These are phyloP conservation scores for Orthonevra nobilis DNA, from an alignment of 2,888 invertebrate genomes.

Conservation along the genomic window DNA sequence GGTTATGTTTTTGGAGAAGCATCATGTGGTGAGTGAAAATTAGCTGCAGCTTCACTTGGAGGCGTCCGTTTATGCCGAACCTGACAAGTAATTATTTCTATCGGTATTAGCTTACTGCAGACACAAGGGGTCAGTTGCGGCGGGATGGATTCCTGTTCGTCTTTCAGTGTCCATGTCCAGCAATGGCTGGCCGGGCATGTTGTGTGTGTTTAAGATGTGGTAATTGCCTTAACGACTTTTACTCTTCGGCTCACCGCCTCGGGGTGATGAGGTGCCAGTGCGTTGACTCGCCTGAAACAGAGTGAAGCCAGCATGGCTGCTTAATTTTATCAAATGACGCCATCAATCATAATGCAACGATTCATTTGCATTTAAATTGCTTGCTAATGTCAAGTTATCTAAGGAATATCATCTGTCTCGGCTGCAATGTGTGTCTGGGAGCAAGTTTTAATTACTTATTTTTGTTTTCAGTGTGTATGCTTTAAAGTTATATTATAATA, in stretches of 20 bases:
- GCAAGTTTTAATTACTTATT: background rate
- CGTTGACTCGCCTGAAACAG: conserved; percentile 63
- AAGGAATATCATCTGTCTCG: conserved; percentile 77
- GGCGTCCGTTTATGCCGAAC: conserved; percentile 71
- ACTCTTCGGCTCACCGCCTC: conserved; percentile 67
- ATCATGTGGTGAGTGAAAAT: conserved; percentile 71
- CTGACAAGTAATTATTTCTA: conserved; percentile 71
- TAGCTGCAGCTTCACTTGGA: conserved; percentile 70
- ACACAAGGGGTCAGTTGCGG: conserved; percentile 52
- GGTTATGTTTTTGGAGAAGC: conserved; percentile 50
- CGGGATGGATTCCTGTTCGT: conserved; percentile 46
- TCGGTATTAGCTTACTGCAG: conserved; percentile 68
- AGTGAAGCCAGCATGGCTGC: conserved; percentile 66
- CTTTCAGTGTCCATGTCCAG: conserved; percentile 1
- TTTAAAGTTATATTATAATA: background rate
- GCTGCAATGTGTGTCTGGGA: background rate
- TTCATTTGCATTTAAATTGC: conserved; percentile 80
- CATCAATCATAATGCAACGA: conserved; percentile 77
- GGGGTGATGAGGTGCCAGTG: conserved; percentile 69
- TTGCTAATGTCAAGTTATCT: conserved; percentile 80
- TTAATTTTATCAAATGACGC: conserved; percentile 76
- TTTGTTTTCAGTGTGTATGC: background rate
- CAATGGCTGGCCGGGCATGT: conserved; percentile 30
- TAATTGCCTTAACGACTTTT: conserved; percentile 71
- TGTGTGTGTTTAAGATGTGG: conserved; percentile 70